Evolutionary conservation across 2,888 invertebrate species (phyloP).

Genomic region (Hypolimnas misippus): DNA sequence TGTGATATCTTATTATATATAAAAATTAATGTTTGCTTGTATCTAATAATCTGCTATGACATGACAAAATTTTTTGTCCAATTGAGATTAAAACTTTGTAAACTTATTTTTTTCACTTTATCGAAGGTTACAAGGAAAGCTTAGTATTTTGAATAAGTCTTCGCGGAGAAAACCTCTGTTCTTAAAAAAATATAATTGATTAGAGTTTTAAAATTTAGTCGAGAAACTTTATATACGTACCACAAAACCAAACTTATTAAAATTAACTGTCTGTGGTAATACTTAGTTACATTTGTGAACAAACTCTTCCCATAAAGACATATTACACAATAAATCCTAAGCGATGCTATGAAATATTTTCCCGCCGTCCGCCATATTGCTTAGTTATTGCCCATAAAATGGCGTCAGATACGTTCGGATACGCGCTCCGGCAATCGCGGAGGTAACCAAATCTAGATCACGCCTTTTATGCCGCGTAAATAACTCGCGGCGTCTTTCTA

Average conservation of each 20-base stretch:
- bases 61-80: no score
- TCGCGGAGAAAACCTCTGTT: no score
- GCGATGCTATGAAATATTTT: slow-evolving; percentile 52
- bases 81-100: no score
- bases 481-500: slow-evolving; percentile 26
- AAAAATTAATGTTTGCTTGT: no score
- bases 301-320: slow-evolving; percentile 17
- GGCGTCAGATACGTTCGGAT: slow-evolving; percentile 47
- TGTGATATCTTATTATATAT: no score
- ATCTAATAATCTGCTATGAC: no score
- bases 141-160: no score
- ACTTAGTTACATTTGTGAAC: slow-evolving; percentile 1
- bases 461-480: slow-evolving; percentile 44
- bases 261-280: neutral
- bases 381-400: slow-evolving; percentile 65
- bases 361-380: slow-evolving; percentile 61
- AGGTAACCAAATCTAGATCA: slow-evolving; percentile 44
- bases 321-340: slow-evolving; percentile 32
- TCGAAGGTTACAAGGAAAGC: no score
- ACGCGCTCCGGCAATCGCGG: slow-evolving; percentile 41
- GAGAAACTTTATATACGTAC: no score
- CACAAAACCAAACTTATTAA: neutral
- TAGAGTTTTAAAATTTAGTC: no score
- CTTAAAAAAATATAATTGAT: no score
- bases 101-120: no score